These are phyloP conservation scores for Stegostoma tigrinum DNA, from an alignment of 2,113 vertebrate species.

Conservation along the genomic window DNA sequence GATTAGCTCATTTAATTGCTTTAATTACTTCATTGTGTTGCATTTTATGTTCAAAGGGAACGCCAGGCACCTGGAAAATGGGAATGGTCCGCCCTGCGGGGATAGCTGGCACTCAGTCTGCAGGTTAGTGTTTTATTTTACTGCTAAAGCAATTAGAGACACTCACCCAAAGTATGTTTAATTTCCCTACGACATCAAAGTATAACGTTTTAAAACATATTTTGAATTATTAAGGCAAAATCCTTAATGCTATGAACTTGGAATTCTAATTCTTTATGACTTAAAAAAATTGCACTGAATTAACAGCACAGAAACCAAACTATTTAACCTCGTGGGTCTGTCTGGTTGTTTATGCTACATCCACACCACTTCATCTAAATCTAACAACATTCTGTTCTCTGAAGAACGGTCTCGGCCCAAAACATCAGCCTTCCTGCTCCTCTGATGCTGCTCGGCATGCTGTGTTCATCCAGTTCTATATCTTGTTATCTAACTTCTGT, in stretches of 20 bases:
- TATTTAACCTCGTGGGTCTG: background rate
- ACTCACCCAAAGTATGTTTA: background rate
- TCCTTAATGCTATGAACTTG: background rate
- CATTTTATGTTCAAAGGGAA: constrained; percentile 1
- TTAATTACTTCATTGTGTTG: constrained; percentile 8
- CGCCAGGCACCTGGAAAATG: background rate
- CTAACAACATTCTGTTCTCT: background rate
- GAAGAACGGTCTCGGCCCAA: no score
- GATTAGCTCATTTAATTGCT: background rate
- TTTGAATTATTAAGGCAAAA: background rate
- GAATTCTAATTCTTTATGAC: background rate
- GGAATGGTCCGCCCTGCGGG: background rate
- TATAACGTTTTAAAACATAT: background rate
- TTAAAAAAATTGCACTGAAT: background rate
- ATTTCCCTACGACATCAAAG: background rate
- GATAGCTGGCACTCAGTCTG: background rate
- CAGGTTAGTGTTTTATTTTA: background rate
- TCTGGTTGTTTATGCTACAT: background rate
- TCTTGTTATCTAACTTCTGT: background rate
- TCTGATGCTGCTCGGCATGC: no score
- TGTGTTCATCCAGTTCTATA: no score
- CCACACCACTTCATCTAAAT: background rate
- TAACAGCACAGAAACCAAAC: background rate
- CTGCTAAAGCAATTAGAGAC: background rate
- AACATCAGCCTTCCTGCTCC: no score